Conservation (phyloP, 2,113 vertebrate species). For the Carassius carassius region DNA sequence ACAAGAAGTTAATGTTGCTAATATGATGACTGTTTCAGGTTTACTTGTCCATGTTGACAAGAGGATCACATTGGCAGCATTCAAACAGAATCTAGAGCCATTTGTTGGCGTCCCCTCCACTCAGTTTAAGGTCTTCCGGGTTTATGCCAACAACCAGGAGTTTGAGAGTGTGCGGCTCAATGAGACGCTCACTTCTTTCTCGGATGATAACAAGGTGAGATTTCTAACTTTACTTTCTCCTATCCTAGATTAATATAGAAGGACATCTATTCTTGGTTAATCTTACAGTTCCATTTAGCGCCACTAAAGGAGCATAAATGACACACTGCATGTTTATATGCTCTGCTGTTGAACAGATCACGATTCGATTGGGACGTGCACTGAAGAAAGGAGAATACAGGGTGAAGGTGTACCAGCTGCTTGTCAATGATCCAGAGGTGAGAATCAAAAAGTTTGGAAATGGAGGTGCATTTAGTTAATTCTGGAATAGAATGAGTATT, state of each 20-base stretch:
- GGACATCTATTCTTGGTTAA: not conserved
- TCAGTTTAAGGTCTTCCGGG: conserved; percentile 98
- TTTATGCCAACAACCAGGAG: conserved; percentile 99
- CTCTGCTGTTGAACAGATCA: conserved; percentile 79
- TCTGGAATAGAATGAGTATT: not conserved
- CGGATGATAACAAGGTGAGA: conserved; percentile 96
- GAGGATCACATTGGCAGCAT: conserved; percentile 95
- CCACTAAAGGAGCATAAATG: not conserved
- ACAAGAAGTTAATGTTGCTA: not conserved
- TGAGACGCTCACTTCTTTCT: conserved; percentile 96
- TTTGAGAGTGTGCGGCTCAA: conserved; percentile 97
- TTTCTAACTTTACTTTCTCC: not conserved
- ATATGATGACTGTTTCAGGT: conserved; percentile 73
- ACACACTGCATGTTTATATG: not conserved
- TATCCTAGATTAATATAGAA: not conserved
- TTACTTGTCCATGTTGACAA: conserved; percentile 96
- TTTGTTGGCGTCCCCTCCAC: conserved; percentile 91
- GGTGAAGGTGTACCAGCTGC: conserved; percentile 96
- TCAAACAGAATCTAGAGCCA: conserved; percentile 96
- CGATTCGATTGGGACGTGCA: conserved; percentile 94
- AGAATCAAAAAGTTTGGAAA: conserved; percentile 49
- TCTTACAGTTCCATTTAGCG: not conserved
- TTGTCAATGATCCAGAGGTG: conserved; percentile 95
- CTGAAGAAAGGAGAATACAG: conserved; percentile 98
- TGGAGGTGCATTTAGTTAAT: not conserved